Percentiles rank a stretch among this genome's conserved stretches.
phyloP scores from a whole-genome alignment of 2,797 vertebrate genomes.

The Prionace glauca region DNA sequence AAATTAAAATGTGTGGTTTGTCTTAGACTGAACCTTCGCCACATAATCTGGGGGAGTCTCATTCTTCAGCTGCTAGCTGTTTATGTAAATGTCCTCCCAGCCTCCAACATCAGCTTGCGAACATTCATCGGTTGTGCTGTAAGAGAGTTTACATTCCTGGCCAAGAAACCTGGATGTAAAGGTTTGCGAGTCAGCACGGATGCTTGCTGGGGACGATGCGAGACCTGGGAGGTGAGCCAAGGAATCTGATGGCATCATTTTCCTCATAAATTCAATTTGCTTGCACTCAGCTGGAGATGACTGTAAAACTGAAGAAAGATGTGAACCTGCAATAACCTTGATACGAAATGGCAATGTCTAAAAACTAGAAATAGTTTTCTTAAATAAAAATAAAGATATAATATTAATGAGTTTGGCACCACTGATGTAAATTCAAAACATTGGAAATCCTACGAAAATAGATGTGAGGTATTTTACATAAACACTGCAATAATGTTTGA shows the following conservation, averaged over 20 bases:
- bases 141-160: constrained; percentile 82
- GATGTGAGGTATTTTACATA: neutral
- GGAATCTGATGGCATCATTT: neutral
- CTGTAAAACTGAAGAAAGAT: neutral
- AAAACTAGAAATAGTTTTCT: neutral
- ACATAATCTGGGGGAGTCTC: constrained; percentile 37
- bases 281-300: neutral
- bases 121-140: constrained; percentile 81
- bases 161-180: constrained; percentile 76
- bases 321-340: neutral
- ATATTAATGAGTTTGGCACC: neutral
- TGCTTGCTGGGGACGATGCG: constrained; percentile 91
- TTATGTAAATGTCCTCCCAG: fast-evolving
- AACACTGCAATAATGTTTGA: neutral
- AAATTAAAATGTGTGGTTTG: neutral
- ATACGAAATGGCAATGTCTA: neutral
- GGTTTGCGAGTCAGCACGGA: constrained; percentile 78
- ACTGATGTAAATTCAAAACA: neutral
- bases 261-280: neutral
- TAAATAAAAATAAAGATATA: neutral
- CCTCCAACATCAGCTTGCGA: constrained; percentile 58
- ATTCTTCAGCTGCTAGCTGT: constrained; percentile 44
- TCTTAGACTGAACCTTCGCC: constrained; percentile 49
- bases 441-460: neutral
- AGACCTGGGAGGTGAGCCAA: constrained; percentile 88